Base-by-base conservation (phyloP, 2,888 invertebrate genomes). In the Trachelus troglodyta region DNA sequence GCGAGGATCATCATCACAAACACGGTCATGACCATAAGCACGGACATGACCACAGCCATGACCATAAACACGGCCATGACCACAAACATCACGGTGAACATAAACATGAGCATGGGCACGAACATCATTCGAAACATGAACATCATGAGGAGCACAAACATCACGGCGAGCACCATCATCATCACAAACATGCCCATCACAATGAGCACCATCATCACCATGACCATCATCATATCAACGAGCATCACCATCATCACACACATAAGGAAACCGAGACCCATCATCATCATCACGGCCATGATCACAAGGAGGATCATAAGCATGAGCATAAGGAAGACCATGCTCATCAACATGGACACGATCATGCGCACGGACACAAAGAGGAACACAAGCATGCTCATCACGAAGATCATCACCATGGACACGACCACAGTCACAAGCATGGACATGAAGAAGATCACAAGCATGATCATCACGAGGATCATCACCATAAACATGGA, bases 181-280 rank as follows among this genome's bases (percentile, higher is more conserved):
- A 89, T 69, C 88, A 89, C 78, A 89, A 89, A 68, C 89, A 89
- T 56, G 75, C 82, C 23, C 88, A 89, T 75, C 88, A 89, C 75
- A 89, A 89, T 69, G 89, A 88, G 75, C 88, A 89, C 74, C 88
- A 89, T 37, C 89, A 89, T 71, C 89, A 89, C 15, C 89, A 89
- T 69, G 88, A 89, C 0, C 89, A 90, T 76, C 85, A 89, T 69
- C 90, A 90, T 33, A 82, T 86, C 4, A 89, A 89, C 74, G 87
- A 89, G 68, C 89, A 89, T 79, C 89, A 89, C 75, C 89, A 89
- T 77, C 89, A 89, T 75, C 89, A 89, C 33, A 82, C 83, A 3
- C 89, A 89, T 76, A 89, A 89, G 80, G 88, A 89, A 79, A 85
- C 87, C 34, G 89, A 89, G 77, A 82, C 81, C 0, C 89, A 89